A percentile compares a stretch with the other conserved stretches of the same genome.
phyloP scores from a whole-genome alignment of 2,797 vertebrate genomes.

The Streptopelia turtur region DNA sequence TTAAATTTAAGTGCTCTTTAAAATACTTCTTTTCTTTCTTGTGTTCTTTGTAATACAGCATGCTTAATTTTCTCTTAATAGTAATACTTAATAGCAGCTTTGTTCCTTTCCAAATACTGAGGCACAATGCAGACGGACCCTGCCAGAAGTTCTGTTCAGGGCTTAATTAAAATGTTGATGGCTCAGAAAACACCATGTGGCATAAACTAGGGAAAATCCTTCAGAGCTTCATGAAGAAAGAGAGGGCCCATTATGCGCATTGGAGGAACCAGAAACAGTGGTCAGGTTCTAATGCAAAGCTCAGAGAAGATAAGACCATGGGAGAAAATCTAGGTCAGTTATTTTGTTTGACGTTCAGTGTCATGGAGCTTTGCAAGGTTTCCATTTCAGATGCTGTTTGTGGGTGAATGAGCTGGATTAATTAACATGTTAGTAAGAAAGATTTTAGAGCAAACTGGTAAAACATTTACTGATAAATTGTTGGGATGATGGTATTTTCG shows the following conservation, averaged over 20 bases:
- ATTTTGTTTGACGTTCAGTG: background rate
- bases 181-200: background rate
- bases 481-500: background rate
- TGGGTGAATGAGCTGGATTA: background rate
- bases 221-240: background rate
- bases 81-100: background rate
- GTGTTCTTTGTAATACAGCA: background rate
- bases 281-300: background rate
- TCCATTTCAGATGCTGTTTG: rapidly evolving
- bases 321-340: background rate
- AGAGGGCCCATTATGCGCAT: background rate
- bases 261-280: background rate
- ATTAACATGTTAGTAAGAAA: background rate
- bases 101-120: background rate
- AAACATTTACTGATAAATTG: background rate
- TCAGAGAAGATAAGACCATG: background rate
- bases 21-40: background rate
- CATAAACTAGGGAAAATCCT: background rate
- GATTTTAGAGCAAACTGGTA: background rate
- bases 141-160: background rate
- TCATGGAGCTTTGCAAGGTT: background rate
- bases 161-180: background rate
- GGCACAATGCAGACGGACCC: background rate
- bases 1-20: background rate
- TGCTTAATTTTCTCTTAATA: background rate